Evolutionary conservation across 2,797 vertebrate genomes (phyloP), one percentile per base, ranked within the genome.

Genomic region (Lacerta viridis): DNA sequence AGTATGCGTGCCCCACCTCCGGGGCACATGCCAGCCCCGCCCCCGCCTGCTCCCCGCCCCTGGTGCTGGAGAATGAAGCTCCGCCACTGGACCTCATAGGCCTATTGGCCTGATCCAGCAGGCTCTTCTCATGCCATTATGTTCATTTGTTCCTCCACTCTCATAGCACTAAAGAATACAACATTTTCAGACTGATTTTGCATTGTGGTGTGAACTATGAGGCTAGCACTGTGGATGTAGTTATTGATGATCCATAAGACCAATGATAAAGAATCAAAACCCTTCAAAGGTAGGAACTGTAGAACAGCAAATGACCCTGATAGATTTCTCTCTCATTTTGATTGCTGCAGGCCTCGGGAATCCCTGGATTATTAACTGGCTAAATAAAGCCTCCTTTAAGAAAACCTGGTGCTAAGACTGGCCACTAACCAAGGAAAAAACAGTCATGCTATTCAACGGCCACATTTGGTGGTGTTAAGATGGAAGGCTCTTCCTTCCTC

Each of bases 381-480:
- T 59, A 85, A 95, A 96, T 93, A 94, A 94, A 90, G 93, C 82
- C 87, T 91, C 93, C 93, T 91, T 96, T 92, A 95, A 76, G 69
- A 93, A 43, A 55, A 91, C 90, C 71, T 83, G 90, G 92, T 87
- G 92, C 91, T 91, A 84, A 92, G 88, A 88, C 89, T 96, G 95
- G 95, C 95, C 90, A 88, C 90, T 78, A 77, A 93, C 94, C 95
- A 83, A 89, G 92, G 1, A 0, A 68, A 18, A 82, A 88, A 96
- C 95, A 95, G 92, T 92, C 87, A 39, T 92, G 92, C 91, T 92
- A 95, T 89, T 95, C 95, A 97, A 91, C 86, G 95, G 80, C 84
- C 89, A 93, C 33, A 74, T 89, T 89, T 91, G 94, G 91, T 71
- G 55, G 91, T 83, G 72, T 83, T 92, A 84, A 55, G 89, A 90